Base-by-base conservation (phyloP, 2,888 invertebrate species). In the Chesias legatella region DNA sequence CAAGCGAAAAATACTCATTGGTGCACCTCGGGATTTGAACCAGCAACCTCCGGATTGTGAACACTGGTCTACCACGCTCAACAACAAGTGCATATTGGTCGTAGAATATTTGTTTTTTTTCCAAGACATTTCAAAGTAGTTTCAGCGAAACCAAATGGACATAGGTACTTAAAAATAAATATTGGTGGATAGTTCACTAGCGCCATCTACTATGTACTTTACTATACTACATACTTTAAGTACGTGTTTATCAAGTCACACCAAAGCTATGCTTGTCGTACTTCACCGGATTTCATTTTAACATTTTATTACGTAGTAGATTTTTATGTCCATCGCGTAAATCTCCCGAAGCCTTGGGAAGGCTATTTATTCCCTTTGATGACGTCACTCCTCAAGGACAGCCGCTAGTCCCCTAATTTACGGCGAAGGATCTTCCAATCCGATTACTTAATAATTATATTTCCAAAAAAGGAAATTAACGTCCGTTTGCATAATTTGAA, bases 381-480 rank as follows among this genome's bases (percentile, higher is more conserved):
- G 44, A 54, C 41, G 51, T 54, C 51, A 54, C 27, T 24, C 11
- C 32, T 34, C 13, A 48, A 44, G 46, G 39, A 50, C 40, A 30
- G 6, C 17, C 32, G 20, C 13, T 17, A 10, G 10, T 33, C 26
- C 33, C 24, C 30, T 13, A 37, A 37, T 41, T 31, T 37, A 37
- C 33, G 7, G 10, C 33, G n/a, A 26, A 37, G 33, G 30, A 34
- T 28, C 32, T 20, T 29, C 21, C 40, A 24, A 30, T 29, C 30
- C 10, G 13, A 48, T 36, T 29, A 39, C 24, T 24, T n/a, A 38
- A 22, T 43, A 20, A 35, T 45, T 52, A 38, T 32, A 37, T 26
- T 5, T 5, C 13, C 10, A 26, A 26, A 30, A 56, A 52, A 45
- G 57, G 54, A 63, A 63, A 60, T 60, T 59, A 53, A 53, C 41